Evolutionary conservation across 2,797 vertebrate genomes (phyloP), one percentile per base, ranked within the genome.

Genomic region (Poeciliopsis infans): DNA sequence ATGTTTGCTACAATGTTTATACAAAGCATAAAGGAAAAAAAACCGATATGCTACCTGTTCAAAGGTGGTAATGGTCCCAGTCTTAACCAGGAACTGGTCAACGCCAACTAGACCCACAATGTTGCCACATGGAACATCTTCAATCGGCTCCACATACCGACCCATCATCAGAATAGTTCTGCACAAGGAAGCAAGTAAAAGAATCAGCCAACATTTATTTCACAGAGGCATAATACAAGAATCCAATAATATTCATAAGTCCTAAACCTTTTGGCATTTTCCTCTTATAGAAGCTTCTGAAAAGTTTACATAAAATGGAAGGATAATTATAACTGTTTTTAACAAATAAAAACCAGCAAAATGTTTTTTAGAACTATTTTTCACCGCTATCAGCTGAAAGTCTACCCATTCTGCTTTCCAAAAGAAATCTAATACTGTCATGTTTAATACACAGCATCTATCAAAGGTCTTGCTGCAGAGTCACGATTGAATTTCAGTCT

Each of bases 161-260:
- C 97, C 98, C 98, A 99, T 99, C 98, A 99, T 99, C 78, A 98
- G 95, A 79, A 99, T 97, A 55, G 98, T 98, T 91, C 98, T 99
- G 80, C 0, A 85, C 18, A 41, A 16, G 72, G 15, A 81, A 4
- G 0, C 0, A 78, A 57, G 7, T 15, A 8, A 16, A 3, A 28
- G 23, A 74, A 53, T 55, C 7, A 69, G 25, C 11, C n/a, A 45
- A 13, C 25, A 28, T 28, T 46, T 45, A 28, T 46, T 45, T 12
- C 45, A n/a, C 39, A 7, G 39, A 13, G 39, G 11, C 41, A 1
- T 46, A 46, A 46, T 46, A 46, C 13, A 46, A 46, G 13, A 45
- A 45, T 28, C 12, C 12, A n/a, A 43, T 43, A 43, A 0, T n/a
- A 45, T 3, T 45, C 2, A 45, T n/a, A 15, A 13, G 0, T 70